Evolutionary conservation across 2,888 invertebrate genomes (phyloP).

Genomic region (Drosophila paranaensis): DNA sequence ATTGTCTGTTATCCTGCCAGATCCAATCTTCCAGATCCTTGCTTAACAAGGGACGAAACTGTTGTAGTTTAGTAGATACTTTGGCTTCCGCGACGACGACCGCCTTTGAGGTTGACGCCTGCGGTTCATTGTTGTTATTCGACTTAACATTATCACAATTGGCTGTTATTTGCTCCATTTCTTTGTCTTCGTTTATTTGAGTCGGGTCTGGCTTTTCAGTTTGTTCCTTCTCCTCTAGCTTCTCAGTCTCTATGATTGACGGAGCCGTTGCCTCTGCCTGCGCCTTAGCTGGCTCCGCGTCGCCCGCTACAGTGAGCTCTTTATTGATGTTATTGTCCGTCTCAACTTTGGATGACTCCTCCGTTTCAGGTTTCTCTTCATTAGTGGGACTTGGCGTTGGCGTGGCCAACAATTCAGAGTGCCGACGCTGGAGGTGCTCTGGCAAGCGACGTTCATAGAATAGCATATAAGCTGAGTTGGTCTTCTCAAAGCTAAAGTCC

Average conservation of each 20-base stretch:
- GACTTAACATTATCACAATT: slow-evolving; percentile 83
- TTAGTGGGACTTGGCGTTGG: slow-evolving; percentile 71
- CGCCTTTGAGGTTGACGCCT: slow-evolving; percentile 70
- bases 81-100: slow-evolving; percentile 46
- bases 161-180: slow-evolving; percentile 68
- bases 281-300: slow-evolving; percentile 2
- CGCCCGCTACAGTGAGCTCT: slow-evolving; percentile 9
- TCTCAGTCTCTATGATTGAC: neutral
- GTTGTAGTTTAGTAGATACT: slow-evolving; percentile 45
- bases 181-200: slow-evolving; percentile 8
- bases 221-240: slow-evolving; percentile 5
- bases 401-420: slow-evolving; percentile 81
- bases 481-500: slow-evolving; percentile 99
- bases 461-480: slow-evolving; percentile 98
- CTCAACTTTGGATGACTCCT: slow-evolving; percentile 32
- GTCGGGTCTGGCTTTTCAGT: slow-evolving; percentile 8
- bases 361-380: slow-evolving; percentile 60
- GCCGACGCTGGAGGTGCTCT: slow-evolving; percentile 83
- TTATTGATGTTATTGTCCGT: slow-evolving; percentile 27
- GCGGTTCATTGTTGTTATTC: slow-evolving; percentile 63
- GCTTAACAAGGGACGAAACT: slow-evolving; percentile 81
- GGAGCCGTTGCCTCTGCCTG: neutral
- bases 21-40: slow-evolving; percentile 96
- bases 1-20: slow-evolving; percentile 98
- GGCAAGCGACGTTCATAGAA: slow-evolving; percentile 94